Conservation (phyloP, 2,797 vertebrate genomes). For the Sebastes diploproa region DNA sequence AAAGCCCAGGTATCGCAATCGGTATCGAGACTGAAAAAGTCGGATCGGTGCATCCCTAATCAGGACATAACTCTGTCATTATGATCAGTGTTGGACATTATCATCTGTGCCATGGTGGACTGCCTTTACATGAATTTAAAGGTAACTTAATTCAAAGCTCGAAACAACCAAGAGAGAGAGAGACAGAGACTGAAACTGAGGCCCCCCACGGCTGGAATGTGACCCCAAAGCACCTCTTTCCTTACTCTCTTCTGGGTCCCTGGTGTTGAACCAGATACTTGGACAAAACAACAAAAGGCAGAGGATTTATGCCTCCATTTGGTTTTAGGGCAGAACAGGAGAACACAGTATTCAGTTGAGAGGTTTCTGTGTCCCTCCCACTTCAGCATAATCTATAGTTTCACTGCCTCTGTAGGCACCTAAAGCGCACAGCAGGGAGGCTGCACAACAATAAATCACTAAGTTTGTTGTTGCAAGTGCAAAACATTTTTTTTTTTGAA, state of each 20-base stretch:
- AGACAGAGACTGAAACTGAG: neutral
- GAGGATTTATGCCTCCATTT: constrained; percentile 57
- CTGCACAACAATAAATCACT: neutral
- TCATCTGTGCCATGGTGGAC: neutral
- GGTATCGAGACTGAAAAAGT: no score
- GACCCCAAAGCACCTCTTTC: constrained; percentile 7
- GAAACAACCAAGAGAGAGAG: neutral
- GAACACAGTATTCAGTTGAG: constrained; percentile 18
- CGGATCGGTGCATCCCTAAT: neutral
- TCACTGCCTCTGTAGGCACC: constrained; percentile 11
- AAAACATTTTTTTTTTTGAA: neutral
- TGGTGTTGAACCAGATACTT: constrained; percentile 30
- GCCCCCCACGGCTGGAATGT: constrained; percentile 20
- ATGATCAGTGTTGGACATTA: neutral
- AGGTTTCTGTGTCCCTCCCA: constrained; percentile 21
- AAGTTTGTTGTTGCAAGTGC: neutral
- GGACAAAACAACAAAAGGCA: constrained; percentile 31
- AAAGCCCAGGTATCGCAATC: no score
- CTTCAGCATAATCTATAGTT: constrained; percentile 23
- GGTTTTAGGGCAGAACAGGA: constrained; percentile 56
- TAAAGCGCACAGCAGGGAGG: constrained; percentile 1
- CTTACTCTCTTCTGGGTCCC: constrained; percentile 19
- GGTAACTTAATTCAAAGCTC: neutral
- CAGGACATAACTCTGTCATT: neutral
- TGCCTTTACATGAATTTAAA: neutral